Evolutionary conservation across 2,888 invertebrate genomes (phyloP).

Genomic region (Harpalus rufipes): DNA sequence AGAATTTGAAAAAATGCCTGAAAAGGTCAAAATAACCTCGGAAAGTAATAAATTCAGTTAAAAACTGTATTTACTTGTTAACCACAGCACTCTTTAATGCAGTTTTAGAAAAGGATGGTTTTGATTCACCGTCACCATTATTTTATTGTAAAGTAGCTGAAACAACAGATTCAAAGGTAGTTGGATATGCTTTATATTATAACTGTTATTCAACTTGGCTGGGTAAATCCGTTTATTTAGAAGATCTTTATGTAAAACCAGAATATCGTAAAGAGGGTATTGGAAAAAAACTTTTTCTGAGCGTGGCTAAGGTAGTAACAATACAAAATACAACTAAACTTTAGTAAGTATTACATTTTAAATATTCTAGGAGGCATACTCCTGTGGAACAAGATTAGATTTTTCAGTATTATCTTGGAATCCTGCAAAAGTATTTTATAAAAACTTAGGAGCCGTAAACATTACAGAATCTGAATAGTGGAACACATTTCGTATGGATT

Average conservation of each 20-base stretch:
- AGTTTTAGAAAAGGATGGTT: constrained; percentile 87
- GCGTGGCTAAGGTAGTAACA: constrained; percentile 82
- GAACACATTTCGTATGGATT: constrained; percentile 82
- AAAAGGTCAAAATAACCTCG: constrained; percentile 84
- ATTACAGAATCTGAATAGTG: constrained; percentile 84
- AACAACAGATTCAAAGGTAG: constrained; percentile 71
- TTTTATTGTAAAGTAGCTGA: constrained; percentile 88
- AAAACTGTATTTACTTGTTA: constrained; percentile 53
- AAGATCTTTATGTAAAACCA: constrained; percentile 90
- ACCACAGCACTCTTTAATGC: constrained; percentile 62
- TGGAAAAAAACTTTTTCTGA: constrained; percentile 83
- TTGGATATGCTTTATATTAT: constrained; percentile 90
- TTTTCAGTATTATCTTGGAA: constrained; percentile 93
- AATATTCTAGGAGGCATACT: constrained; percentile 74
- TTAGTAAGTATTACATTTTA: neutral
- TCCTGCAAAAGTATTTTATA: constrained; percentile 88
- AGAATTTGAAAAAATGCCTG: constrained; percentile 86
- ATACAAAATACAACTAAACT: neutral
- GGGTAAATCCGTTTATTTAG: constrained; percentile 88
- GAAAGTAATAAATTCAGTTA: constrained; percentile 77
- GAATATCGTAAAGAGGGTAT: constrained; percentile 82
- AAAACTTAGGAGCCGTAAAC: constrained; percentile 83
- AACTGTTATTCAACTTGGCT: constrained; percentile 92
- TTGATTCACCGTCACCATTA: constrained; percentile 81
- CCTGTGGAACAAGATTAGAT: constrained; percentile 84